Evolutionary conservation across 2,888 invertebrate species (phyloP).

Genomic region (Callosobruchus maculatus): DNA sequence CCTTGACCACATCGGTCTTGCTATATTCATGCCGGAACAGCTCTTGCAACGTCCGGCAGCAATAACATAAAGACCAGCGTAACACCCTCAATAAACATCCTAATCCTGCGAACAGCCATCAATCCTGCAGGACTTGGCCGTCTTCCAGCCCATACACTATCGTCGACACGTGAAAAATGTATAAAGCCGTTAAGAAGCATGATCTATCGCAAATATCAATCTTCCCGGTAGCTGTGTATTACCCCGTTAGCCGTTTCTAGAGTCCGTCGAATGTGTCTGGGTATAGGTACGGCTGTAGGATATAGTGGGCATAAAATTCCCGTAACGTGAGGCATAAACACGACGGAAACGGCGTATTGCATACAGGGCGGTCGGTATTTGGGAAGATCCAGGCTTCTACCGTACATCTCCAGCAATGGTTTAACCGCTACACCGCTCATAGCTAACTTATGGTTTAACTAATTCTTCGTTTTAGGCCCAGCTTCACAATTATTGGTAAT

Average conservation of each 20-base stretch:
- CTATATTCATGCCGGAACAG: not conserved
- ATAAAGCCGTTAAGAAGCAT: slow-evolving; percentile 6
- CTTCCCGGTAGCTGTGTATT: slow-evolving; percentile 1
- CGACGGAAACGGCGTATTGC: not conserved
- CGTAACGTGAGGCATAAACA: slow-evolving; percentile 4
- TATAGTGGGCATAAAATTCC: slow-evolving; percentile 3
- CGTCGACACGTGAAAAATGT: slow-evolving; percentile 1
- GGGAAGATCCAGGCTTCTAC: too few relatives aligned
- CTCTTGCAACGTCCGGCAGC: not conserved
- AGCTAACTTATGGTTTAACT: too few relatives aligned
- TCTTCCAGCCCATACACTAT: slow-evolving; percentile 2
- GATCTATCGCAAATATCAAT: slow-evolving; percentile 8
- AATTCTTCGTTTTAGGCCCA: too few relatives aligned
- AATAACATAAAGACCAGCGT: not conserved
- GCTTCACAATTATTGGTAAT: too few relatives aligned
- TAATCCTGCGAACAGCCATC: slow-evolving; percentile 2
- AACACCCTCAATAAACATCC: not conserved
- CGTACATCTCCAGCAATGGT: too few relatives aligned
- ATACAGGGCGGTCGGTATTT: not conserved
- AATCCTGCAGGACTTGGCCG: slow-evolving; percentile 2
- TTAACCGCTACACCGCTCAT: too few relatives aligned
- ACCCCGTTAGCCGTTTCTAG: not conserved
- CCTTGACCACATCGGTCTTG: not conserved
- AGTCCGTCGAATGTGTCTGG: not conserved
- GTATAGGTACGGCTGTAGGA: not conserved